A percentile compares a stretch with the other conserved stretches of the same genome.
phyloP scores from a whole-genome alignment of 2,888 invertebrate species.

The Ethmia dodecea region DNA sequence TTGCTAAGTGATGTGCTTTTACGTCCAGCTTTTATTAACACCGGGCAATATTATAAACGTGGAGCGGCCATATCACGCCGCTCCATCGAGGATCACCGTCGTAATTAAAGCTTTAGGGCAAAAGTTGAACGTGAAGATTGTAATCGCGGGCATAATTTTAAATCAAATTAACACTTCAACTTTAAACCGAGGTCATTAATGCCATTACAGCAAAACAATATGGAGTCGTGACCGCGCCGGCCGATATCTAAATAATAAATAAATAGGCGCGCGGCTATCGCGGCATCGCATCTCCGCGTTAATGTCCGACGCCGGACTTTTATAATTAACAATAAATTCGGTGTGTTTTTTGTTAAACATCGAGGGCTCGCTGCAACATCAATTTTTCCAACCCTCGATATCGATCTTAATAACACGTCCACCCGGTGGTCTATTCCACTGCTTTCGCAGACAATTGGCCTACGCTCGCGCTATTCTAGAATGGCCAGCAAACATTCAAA shows the following conservation, averaged over 20 bases:
- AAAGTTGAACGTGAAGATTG: conserved; percentile 70
- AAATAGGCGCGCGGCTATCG: conserved; percentile 69
- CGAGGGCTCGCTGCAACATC: conserved; percentile 48
- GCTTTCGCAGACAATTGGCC: conserved; percentile 20
- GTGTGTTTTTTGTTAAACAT: conserved; percentile 63
- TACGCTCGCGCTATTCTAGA: conserved; percentile 9
- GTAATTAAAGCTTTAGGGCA: conserved; percentile 69
- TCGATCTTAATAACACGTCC: conserved; percentile 60
- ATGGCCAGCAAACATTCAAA: conserved; percentile 5
- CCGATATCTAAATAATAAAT: conserved; percentile 77
- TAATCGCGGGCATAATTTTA: conserved; percentile 73
- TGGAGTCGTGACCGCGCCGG: conserved; percentile 70
- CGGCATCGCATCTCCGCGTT: conserved; percentile 65
- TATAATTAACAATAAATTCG: conserved; percentile 78
- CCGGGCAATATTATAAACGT: conserved; percentile 32
- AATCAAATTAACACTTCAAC: conserved; percentile 78
- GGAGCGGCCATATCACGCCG: conserved; percentile 40
- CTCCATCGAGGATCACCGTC: conserved; percentile 55
- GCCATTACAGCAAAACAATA: conserved; percentile 73
- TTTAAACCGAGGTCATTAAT: conserved; percentile 75
- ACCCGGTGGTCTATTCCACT: conserved; percentile 13
- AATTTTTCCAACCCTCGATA: conserved; percentile 65
- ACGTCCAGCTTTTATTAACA: conserved; percentile 40
- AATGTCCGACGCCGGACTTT: conserved; percentile 70
- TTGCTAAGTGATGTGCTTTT: conserved; percentile 31